Base-by-base conservation (phyloP, 2,888 invertebrate species). In the Sepioteuthis lessoniana region DNA sequence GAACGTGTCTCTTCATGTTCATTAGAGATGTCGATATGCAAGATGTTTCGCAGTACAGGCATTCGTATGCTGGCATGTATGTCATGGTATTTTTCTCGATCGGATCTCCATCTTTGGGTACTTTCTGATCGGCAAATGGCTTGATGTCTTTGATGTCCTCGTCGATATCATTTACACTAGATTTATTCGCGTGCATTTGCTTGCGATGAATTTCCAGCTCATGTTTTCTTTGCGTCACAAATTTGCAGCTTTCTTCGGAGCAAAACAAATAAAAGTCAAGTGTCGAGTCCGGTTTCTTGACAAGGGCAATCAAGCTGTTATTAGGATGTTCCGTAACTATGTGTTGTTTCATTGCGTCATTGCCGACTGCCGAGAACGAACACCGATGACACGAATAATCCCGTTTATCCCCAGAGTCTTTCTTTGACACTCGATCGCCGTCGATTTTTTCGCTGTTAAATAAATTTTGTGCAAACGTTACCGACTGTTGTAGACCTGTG, bases 1-100 rank as follows among this genome's bases (percentile, higher is more conserved):
- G 55, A 19, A 96, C 94, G 93, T 96, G 96, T 46, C 94, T 94
- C 91, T 96, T 96, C 95, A 96, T 96, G 46, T 94, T 95, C 1
- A 93, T 55, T 42, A 95, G 38, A 35, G 93, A 93, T 0, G 93
- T 93, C 19, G 93, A 93, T 35, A 93, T 93, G 55, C 93, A 50
- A 0, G 50, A 60, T 4, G 50, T 38, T 35, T 93, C 93, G 16
- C 93, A 93, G 19, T 93, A 93, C 55, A 93, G 31, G 60, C 93
- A 93, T 19, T 93, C 93, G 19, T 93, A 93, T 10, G 93, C 93
- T 60, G 93, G 93, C 93, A 93, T 93, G 21, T 93, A 93, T 31
- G 93, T 93, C 25, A 92, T 47, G n/a, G 42, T 92, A 31, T 47
- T 92, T 31, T 92, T 92, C 31, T 92, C 47, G 35, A 92, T 92